Conservation (phyloP, 2,888 invertebrate genomes). For the Gisinianus flammeolus region DNA sequence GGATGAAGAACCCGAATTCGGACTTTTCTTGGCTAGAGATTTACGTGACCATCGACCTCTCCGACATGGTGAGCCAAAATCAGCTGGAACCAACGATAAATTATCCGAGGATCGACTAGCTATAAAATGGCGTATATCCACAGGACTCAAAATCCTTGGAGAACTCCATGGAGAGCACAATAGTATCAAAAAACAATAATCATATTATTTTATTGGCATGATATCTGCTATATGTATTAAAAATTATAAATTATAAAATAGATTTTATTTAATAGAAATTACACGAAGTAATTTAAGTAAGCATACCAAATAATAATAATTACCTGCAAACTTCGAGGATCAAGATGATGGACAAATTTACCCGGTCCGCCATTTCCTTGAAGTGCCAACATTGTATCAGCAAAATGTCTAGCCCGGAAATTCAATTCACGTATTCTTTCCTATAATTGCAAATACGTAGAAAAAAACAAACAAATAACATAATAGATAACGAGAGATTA, state of each 20-base stretch:
- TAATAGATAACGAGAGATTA: neutral
- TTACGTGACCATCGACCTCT: conserved; percentile 61
- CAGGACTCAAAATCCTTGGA: conserved; percentile 64
- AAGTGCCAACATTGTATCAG: conserved; percentile 64
- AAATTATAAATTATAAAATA: neutral
- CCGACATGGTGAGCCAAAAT: conserved; percentile 60
- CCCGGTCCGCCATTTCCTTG: conserved; percentile 53
- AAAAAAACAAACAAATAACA: conserved; percentile 10
- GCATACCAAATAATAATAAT: neutral
- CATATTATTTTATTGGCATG: too few species aligned
- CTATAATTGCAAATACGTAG: conserved; percentile 59
- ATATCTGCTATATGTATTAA: neutral
- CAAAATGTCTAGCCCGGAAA: conserved; percentile 63
- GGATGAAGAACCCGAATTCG: conserved; percentile 50
- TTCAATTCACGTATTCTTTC: conserved; percentile 65
- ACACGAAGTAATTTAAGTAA: too few species aligned
- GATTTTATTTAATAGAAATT: neutral
- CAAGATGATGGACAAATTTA: conserved; percentile 46
- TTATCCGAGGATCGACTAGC: conserved; percentile 64
- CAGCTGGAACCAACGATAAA: conserved; percentile 60
- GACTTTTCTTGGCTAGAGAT: conserved; percentile 59
- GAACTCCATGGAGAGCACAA: conserved; percentile 65
- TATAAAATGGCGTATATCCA: conserved; percentile 63
- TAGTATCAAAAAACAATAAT: conserved; percentile 17
- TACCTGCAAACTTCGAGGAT: conserved; percentile 56